Conservation (phyloP, 2,113 vertebrate species). For the Corythoichthys haematopterus region DNA sequence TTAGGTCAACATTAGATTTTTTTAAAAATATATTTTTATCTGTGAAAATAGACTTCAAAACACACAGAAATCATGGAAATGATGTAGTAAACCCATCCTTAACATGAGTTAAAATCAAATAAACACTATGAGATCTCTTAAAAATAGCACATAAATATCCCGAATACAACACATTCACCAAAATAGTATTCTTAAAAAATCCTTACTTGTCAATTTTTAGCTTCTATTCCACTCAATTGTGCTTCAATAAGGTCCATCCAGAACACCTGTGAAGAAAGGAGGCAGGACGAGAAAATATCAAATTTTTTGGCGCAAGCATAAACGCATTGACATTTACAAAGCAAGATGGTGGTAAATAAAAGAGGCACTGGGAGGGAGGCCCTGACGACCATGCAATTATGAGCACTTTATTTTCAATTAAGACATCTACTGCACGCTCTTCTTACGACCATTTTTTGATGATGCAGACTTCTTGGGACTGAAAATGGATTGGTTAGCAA, state of each 20-base stretch:
- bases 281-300: constrained; percentile 19
- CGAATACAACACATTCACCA: background rate
- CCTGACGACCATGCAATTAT: constrained; percentile 42
- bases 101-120: background rate
- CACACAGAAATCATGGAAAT: background rate
- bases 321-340: constrained; percentile 43
- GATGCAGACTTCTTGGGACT: constrained; percentile 62
- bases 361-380: constrained; percentile 21
- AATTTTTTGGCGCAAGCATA: constrained; percentile 49
- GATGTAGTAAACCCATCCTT: background rate
- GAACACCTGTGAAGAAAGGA: constrained; percentile 15
- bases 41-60: background rate
- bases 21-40: background rate
- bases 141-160: no score
- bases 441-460: constrained; percentile 66
- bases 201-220: constrained; percentile 44
- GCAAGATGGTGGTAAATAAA: constrained; percentile 40
- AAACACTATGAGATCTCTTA: constrained; percentile 5
- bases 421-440: constrained; percentile 40
- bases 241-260: constrained; percentile 8
- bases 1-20: background rate
- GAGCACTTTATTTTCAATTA: constrained; percentile 72
- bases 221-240: constrained; percentile 14
- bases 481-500: constrained; percentile 66
- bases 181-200: background rate